These are phyloP conservation scores for Xenopus borealis DNA, from an alignment of 2,113 vertebrate species.

Conservation along the genomic window DNA sequence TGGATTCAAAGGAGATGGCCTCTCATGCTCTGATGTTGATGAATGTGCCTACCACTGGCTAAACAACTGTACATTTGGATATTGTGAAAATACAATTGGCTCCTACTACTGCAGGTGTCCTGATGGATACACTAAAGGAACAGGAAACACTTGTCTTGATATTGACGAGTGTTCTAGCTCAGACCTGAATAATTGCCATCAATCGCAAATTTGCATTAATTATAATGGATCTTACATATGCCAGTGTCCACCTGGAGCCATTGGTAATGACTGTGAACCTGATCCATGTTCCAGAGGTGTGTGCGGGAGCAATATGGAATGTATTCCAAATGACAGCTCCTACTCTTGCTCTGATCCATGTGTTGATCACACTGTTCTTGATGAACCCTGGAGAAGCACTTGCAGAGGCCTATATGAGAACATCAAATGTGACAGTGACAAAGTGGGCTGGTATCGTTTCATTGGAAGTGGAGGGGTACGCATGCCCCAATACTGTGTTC, in stretches of 20 bases:
- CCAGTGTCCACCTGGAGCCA: constrained; percentile 32
- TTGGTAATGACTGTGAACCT: constrained; percentile 42
- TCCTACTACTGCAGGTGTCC: constrained; percentile 34
- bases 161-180: constrained; percentile 45
- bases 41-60: background rate
- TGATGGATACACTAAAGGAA: background rate
- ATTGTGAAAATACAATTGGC: constrained; percentile 39
- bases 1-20: constrained; percentile 49
- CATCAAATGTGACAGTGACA: background rate
- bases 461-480: background rate
- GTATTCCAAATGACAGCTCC: background rate
- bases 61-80: constrained; percentile 17
- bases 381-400: constrained; percentile 50
- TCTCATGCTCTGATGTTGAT: constrained; percentile 42
- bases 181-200: constrained; percentile 35
- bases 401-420: background rate
- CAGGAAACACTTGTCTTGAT: constrained; percentile 29
- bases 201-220: constrained; percentile 50
- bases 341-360: too few relatives aligned
- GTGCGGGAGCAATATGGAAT: constrained; percentile 1
- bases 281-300: background rate
- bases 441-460: constrained; percentile 56
- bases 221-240: constrained; percentile 45
- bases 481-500: constrained; percentile 50
- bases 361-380: constrained; percentile 34